Base-by-base conservation (phyloP, 2,797 vertebrate species). In the Xiphophorus birchmanni region DNA sequence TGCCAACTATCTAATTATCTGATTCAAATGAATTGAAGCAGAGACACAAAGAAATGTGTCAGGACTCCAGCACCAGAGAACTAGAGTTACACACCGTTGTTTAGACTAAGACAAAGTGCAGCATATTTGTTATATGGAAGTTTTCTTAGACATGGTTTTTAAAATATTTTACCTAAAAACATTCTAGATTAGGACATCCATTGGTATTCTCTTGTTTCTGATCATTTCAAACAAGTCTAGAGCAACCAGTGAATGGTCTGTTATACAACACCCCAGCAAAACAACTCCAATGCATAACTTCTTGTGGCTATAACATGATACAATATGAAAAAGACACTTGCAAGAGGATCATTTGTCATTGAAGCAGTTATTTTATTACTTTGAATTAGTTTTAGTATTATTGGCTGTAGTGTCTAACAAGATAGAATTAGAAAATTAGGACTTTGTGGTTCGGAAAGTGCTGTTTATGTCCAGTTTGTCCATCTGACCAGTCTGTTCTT, bases 401-500 rank as follows among this genome's bases (percentile, higher is more conserved):
- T 71, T 13, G 45, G 42, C 23, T 71, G 37, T 13, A 23, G 23
- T 15, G 23, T 40, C 63, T 67, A 23, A 67, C 63, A 67, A 67
- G 9, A 40, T 11, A 13, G 65, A 42, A 69, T 42, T 5, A 12
- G 37, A 18, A 69, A 69, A 69, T 75, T 74, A 42, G 78, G 81
- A 84, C 90, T 79, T 50, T 50, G 76, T 77, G 76, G 87, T 87
- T 87, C 23, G 15, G 26, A 86, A 83, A 84, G 75, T 76, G 84
- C 47, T 32, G 0, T 87, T 84, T 72, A 63, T 84, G 90, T 93
- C 84, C 76, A 84, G 47, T 86, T 45, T 77, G 82, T 52, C 76
- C 84, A 82, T 84, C 81, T 90, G 92, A 94, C 86, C 88, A 74
- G 74, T 84, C 90, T 90, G 89, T 89, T 91, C 92, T n/a, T 81